phyloP scores from a whole-genome alignment of 2,797 vertebrate genomes.

The Myotis vivesi region DNA sequence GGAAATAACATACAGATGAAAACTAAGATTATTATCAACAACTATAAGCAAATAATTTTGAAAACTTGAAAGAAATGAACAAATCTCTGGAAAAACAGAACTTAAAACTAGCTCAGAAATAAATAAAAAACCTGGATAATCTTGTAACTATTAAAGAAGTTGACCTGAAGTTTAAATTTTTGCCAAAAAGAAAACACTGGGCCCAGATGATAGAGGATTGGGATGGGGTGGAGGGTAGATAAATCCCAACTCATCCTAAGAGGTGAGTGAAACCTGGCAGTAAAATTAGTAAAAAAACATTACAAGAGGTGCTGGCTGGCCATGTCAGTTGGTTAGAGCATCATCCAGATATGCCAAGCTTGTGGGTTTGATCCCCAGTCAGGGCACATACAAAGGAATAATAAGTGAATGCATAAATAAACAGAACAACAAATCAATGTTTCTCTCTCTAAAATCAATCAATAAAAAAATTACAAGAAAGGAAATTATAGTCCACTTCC shows the following conservation, averaged over 20 bases:
- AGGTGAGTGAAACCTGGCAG: not conserved
- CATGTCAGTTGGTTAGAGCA: not conserved
- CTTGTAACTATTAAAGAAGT: not conserved
- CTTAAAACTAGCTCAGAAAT: not conserved
- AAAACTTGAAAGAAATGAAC: constrained; percentile 6
- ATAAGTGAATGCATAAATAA: not conserved
- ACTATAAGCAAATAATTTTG: not conserved
- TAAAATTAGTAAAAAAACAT: not conserved
- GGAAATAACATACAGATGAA: not conserved
- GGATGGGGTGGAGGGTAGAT: not conserved
- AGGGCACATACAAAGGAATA: not conserved
- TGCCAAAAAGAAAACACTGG: not conserved
- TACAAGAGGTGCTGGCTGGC: not conserved
- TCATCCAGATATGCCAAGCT: not conserved
- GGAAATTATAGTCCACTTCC: not conserved
- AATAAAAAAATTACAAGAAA: constrained; percentile 23
- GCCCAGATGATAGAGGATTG: not conserved
- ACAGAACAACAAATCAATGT: not conserved
- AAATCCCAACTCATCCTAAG: not conserved
- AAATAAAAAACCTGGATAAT: not conserved
- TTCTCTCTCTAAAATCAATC: not conserved
- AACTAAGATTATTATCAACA: not conserved
- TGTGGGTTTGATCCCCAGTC: not conserved
- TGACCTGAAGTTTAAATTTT: not conserved
- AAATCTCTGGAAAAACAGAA: not conserved